phyloP scores from a whole-genome alignment of 2,888 invertebrate species.

The Epiblema foenella region DNA sequence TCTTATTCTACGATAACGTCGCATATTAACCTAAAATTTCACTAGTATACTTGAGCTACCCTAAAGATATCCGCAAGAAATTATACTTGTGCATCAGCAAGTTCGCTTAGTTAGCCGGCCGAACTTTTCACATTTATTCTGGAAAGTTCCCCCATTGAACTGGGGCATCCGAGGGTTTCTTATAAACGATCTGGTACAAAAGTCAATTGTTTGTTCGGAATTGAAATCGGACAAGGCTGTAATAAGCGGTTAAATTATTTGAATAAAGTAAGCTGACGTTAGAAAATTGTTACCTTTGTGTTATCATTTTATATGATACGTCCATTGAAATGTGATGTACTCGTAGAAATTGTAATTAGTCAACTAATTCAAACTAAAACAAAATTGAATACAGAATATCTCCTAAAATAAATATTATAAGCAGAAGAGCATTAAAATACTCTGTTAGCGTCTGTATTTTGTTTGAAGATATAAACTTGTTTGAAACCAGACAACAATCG shows the following conservation, averaged over 20 bases:
- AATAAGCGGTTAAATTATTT: conserved; percentile 55
- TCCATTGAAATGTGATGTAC: too few species aligned
- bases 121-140: conserved; percentile 74
- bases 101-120: conserved; percentile 66
- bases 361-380: too few species aligned
- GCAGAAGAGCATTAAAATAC: too few species aligned
- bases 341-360: background rate
- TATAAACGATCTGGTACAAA: conserved; percentile 46
- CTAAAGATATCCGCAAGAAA: conserved; percentile 58
- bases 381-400: too few species aligned
- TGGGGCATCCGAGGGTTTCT: conserved; percentile 48
- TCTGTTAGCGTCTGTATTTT: background rate
- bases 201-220: conserved; percentile 56
- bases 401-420: too few species aligned
- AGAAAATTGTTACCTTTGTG: background rate
- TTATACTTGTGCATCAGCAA: conserved; percentile 72
- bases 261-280: conserved; percentile 51
- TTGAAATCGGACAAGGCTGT: conserved; percentile 49
- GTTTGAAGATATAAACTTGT: background rate
- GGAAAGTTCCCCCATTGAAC: conserved; percentile 62
- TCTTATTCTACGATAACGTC: background rate
- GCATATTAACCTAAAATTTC: conserved; percentile 27
- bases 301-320: background rate
- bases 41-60: conserved; percentile 13
- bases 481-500: background rate